Base-by-base conservation (phyloP, 2,113 vertebrate species). In the Neogobius melanostomus region DNA sequence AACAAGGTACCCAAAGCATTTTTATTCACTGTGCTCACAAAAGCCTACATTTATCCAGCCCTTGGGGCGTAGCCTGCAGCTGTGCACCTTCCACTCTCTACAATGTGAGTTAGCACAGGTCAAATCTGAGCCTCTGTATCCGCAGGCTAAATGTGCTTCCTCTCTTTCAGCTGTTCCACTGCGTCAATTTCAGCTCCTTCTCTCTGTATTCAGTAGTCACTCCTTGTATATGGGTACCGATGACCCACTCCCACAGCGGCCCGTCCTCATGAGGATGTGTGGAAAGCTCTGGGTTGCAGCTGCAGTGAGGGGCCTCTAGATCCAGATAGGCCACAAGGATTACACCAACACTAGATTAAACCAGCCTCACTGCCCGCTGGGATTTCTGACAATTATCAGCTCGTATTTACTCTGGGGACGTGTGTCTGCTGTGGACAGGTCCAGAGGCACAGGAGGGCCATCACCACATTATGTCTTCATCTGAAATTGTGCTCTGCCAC, bases 311-410 rank as follows among this genome's bases (percentile, higher is more conserved):
- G 84, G 73, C 88, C 87, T 88, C 90, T 74, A 44, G 77, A 82
- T 82, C 76, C 85, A 89, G 85, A 91, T 83, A 91, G 87, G 71
- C 66, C 74, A 82, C n/a, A 5, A 86, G 89, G 90, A 92, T 93
- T 92, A 92, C 82, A 89, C 79, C 87, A 71, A 80, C 77, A 87
- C 75, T 86, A 89, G 90, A 93, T 93, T 92, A 91, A 90, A 89
- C 83, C 82, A 81, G 69, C 82, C 61, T 74, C 51, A 73, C 36
- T 62, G 76, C 81, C 91, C 90, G 84, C 87, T 90, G 92, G 90
- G 92, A 91, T 90, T 92, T 88, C 79, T 80, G 81, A 90, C 89
- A 91, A 91, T 94, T 91, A 92, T 92, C 88, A 86, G 82, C 75
- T 84, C 77, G 45, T 74, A 78, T 56, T 9, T 56, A 28, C 88